Evolutionary conservation across 2,113 vertebrate species (phyloP).

Genomic region (Erinaceus europaeus): DNA sequence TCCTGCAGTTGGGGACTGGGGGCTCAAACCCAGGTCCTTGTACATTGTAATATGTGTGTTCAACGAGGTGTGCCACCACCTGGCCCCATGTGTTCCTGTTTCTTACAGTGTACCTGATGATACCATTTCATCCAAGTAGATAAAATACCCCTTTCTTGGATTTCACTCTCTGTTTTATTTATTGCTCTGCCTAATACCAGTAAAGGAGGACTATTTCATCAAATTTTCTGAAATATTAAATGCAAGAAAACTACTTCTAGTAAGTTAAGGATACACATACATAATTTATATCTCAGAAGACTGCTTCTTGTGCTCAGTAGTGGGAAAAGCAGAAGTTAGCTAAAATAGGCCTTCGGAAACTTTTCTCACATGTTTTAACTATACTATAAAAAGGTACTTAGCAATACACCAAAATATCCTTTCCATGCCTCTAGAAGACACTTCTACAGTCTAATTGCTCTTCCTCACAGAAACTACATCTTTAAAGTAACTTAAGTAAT

Average conservation of each 20-base stretch:
- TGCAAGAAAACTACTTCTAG: neutral
- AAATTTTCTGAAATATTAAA: neutral
- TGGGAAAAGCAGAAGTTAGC: neutral
- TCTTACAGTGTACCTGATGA: too few relatives aligned
- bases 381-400: neutral
- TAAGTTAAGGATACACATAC: neutral
- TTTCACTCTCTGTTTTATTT: too few relatives aligned
- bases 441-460: neutral
- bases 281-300: neutral
- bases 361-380: neutral
- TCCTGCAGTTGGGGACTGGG: too few relatives aligned
- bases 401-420: neutral
- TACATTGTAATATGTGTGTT: too few relatives aligned
- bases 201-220: neutral
- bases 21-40: too few relatives aligned
- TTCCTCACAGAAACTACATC: neutral
- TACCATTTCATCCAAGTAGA: too few relatives aligned
- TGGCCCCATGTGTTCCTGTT: too few relatives aligned
- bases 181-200: neutral
- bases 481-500: neutral
- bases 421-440: neutral
- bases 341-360: neutral
- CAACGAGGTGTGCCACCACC: too few relatives aligned
- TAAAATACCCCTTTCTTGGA: too few relatives aligned
- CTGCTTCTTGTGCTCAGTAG: neutral